Evolutionary conservation across 2,888 invertebrate species (phyloP).

Genomic region (Latrodectus hesperus): DNA sequence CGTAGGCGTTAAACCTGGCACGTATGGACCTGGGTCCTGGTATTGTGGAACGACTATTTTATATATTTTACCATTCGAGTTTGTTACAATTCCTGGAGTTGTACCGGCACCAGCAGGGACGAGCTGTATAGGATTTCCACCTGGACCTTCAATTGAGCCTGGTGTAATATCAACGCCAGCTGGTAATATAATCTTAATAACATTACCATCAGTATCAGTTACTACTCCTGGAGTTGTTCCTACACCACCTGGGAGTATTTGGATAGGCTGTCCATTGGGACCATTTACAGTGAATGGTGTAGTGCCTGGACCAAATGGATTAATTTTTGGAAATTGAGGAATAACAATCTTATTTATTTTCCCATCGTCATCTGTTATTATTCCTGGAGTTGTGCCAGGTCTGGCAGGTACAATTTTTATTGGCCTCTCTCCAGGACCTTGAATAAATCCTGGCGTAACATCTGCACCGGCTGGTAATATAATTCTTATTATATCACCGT

Average conservation of each 20-base stretch:
- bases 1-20: background rate
- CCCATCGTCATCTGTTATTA: constrained; percentile 14
- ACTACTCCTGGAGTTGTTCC: no score
- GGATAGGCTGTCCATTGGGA: constrained; percentile 12
- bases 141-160: no score
- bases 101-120: background rate
- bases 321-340: background rate
- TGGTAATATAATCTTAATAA: no score
- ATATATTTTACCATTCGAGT: background rate
- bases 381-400: constrained; percentile 14
- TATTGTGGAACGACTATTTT: background rate
- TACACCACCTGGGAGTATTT: constrained; percentile 5
- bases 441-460: constrained; percentile 13
- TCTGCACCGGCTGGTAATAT: constrained; percentile 19
- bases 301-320: no score
- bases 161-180: no score
- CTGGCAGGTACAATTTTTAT: constrained; percentile 17
- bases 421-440: constrained; percentile 16
- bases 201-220: no score
- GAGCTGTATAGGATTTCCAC: no score
- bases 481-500: constrained; percentile 23
- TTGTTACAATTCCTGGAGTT: background rate
- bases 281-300: constrained; percentile 9
- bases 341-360: constrained; percentile 12
- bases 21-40: no score